These are phyloP conservation scores for Dryomyza anilis DNA, from an alignment of 2,888 invertebrate species.

Conservation along the genomic window DNA sequence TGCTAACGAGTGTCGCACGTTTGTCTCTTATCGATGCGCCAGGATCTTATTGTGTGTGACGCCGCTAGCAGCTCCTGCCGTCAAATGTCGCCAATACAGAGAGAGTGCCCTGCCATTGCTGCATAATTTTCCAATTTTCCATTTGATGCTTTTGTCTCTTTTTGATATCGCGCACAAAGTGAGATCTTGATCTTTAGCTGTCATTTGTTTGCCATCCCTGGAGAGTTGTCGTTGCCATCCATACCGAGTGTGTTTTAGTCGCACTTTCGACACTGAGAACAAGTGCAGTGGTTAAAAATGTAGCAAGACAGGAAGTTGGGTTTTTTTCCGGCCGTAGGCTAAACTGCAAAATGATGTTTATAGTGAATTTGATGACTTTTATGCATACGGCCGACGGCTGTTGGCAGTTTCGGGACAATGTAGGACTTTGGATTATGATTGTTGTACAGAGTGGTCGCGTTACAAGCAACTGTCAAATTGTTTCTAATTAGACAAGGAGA, in stretches of 20 bases:
- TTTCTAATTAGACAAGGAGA: constrained; percentile 52
- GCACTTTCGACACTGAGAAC: too few relatives aligned
- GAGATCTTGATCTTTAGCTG: constrained; percentile 46
- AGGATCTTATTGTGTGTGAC: constrained; percentile 40
- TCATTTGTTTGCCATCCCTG: constrained; percentile 59
- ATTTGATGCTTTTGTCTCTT: constrained; percentile 49
- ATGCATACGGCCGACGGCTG: constrained; percentile 54
- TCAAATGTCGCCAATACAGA: not conserved
- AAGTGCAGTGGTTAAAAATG: too few relatives aligned
- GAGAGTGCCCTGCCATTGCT: constrained; percentile 37
- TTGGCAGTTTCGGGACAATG: constrained; percentile 14
- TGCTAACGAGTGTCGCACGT: constrained; percentile 23
- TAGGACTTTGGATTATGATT: not conserved
- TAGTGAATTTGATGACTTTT: constrained; percentile 60
- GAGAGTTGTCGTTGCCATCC: constrained; percentile 42
- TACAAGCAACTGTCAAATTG: constrained; percentile 44
- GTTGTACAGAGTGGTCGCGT: constrained; percentile 16
- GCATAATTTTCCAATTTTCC: constrained; percentile 60
- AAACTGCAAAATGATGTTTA: constrained; percentile 42
- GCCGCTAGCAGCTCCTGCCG: constrained; percentile 28
- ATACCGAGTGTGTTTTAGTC: constrained; percentile 3
- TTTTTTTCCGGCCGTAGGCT: not conserved
- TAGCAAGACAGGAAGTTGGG: too few relatives aligned
- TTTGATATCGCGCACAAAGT: constrained; percentile 12
- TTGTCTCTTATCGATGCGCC: constrained; percentile 47